Percentiles rank a stretch among this genome's conserved stretches.
Evolutionary conservation across 2,113 vertebrate species (phyloP).

Genomic region (Raja brachyura): DNA sequence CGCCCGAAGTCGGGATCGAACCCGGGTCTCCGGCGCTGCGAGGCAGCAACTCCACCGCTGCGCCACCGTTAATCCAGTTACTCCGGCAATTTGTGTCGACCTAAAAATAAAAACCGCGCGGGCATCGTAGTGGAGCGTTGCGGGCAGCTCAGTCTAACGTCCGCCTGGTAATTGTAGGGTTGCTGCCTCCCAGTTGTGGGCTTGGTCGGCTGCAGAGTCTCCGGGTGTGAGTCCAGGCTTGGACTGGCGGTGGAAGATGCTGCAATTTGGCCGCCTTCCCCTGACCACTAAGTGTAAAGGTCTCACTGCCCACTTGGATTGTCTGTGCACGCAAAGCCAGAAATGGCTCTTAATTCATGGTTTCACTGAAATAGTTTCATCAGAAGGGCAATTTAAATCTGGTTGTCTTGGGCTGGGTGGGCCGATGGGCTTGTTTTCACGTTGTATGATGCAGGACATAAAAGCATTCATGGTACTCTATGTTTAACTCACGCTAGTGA

Average conservation of each 20-base stretch:
- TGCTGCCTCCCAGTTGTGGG: neutral
- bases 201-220: neutral
- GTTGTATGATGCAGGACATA: too few relatives aligned
- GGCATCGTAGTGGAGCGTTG: neutral
- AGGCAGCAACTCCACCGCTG: too few relatives aligned
- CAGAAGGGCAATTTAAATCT: neutral
- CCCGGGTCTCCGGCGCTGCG: too few relatives aligned
- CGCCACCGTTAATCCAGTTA: too few relatives aligned
- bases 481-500: too few relatives aligned
- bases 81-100: too few relatives aligned
- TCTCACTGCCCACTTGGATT: neutral
- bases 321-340: neutral
- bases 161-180: neutral
- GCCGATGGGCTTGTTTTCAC: too few relatives aligned
- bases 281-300: neutral
- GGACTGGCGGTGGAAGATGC: neutral
- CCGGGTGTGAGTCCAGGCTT: neutral
- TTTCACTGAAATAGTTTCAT: neutral
- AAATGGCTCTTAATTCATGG: neutral
- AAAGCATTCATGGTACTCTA: too few relatives aligned
- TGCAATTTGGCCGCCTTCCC: neutral
- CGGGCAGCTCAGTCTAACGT: neutral
- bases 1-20: too few relatives aligned
- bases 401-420: too few relatives aligned
- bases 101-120: neutral